Percentiles rank a stretch among this genome's conserved stretches.
These are phyloP conservation scores for Onthophagus sagittarius DNA, from an alignment of 2,888 invertebrate species.

Conservation along the genomic window DNA sequence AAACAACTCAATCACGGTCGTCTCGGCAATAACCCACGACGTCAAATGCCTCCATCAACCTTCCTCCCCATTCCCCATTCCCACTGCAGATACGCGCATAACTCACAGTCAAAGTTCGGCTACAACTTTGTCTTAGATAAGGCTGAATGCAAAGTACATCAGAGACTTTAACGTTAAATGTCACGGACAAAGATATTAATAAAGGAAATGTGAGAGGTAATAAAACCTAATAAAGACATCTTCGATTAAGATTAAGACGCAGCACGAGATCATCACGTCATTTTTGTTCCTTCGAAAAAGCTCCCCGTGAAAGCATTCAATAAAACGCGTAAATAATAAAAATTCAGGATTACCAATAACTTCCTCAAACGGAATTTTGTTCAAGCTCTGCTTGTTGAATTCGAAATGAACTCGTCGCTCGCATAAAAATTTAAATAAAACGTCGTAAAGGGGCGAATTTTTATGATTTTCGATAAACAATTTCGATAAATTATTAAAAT, in stretches of 20 bases:
- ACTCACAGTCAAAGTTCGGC: neutral
- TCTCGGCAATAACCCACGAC: neutral
- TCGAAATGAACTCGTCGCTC: neutral
- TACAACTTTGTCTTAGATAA: neutral
- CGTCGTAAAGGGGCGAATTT: too few species aligned
- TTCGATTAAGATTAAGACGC: neutral
- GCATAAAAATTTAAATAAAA: neutral
- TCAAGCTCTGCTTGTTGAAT: neutral
- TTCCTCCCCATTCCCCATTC: neutral
- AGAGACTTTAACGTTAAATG: neutral
- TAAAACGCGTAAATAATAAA: neutral
- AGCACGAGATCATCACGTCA: neutral
- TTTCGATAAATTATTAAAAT: too few species aligned
- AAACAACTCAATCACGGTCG: neutral
- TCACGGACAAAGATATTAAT: neutral
- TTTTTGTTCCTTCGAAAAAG: neutral
- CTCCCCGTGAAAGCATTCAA: neutral
- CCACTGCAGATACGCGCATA: neutral
- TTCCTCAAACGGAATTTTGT: neutral
- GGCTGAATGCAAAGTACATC: neutral
- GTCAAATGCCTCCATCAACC: neutral
- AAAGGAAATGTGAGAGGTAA: neutral
- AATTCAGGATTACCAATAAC: neutral
- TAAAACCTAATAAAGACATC: neutral
- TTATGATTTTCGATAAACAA: too few species aligned